These are phyloP conservation scores for Pollenia amentaria DNA, from an alignment of 2,888 invertebrate genomes.

Conservation along the genomic window DNA sequence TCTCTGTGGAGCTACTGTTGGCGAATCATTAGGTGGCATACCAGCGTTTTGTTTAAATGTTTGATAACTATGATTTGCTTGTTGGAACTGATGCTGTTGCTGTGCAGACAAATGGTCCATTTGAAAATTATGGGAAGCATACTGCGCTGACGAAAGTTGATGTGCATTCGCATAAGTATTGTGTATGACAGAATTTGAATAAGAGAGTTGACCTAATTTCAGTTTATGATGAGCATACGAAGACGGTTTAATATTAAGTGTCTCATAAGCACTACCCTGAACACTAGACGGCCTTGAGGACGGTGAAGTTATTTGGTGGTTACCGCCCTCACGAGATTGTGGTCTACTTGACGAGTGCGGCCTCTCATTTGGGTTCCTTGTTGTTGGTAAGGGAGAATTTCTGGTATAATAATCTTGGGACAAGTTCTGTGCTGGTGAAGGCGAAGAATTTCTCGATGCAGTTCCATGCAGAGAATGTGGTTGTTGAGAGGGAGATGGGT, in stretches of 20 bases:
- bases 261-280: constrained; percentile 77
- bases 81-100: constrained; percentile 75
- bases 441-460: constrained; percentile 65
- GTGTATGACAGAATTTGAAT: constrained; percentile 76
- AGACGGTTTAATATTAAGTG: constrained; percentile 80
- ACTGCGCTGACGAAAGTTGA: constrained; percentile 72
- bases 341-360: constrained; percentile 79
- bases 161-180: constrained; percentile 67
- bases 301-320: constrained; percentile 77
- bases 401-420: constrained; percentile 80
- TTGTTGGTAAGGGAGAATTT: constrained; percentile 75
- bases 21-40: constrained; percentile 61
- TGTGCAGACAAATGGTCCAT: constrained; percentile 72
- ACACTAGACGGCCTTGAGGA: constrained; percentile 79
- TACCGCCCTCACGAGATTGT: constrained; percentile 81
- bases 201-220: constrained; percentile 81
- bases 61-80: constrained; percentile 73
- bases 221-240: constrained; percentile 84
- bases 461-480: constrained; percentile 65
- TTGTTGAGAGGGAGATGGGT: constrained; percentile 80
- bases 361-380: constrained; percentile 69
- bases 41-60: constrained; percentile 49
- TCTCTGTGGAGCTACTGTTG: constrained; percentile 46
- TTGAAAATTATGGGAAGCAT: constrained; percentile 57
- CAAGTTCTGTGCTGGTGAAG: constrained; percentile 63